Base-by-base conservation (phyloP, 1,140 invertebrate species). In the Dendroctonus ponderosae region DNA sequence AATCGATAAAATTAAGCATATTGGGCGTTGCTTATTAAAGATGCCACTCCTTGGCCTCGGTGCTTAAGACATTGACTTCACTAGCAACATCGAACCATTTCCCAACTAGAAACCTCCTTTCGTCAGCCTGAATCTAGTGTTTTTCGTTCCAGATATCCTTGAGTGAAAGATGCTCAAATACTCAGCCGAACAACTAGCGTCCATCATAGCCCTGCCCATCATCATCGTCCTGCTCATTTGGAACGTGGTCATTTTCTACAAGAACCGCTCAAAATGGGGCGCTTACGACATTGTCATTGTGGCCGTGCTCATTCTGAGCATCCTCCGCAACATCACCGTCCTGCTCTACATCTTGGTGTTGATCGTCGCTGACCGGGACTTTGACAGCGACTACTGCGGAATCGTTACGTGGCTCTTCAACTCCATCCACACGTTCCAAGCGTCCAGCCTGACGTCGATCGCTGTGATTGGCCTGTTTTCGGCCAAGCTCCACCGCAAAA, bases 391-490 rank as follows among this genome's bases (percentile, higher is more conserved):
- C 26, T 77, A 77, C 62, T 85, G 84, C 70, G 77, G 79, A 14
- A 72, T 77, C 11, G 68, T 83, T 9, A 76, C 80, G 3, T 85
- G 83, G 81, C 76, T 79, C 7, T 78, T 82, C 58, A 81, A 82
- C 15, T 79, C 83, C 4, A 75, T 80, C 4, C 79, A 84, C 64
- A 82, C 82, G 0, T 82, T 85, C 49, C 83, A 85, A 71, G 81
- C 83, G 0, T 80, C 80, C 38, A 80, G 81, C 7, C 68, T 85
- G n/a, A 77, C 82, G 0, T 83, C 84, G 0, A 73, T 85, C 43
- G 77, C 80, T 3, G 76, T 83, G 5, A 81, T 83, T 40, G 78
- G 82, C 1, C 74, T 82, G 12, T 78, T 84, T 15, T 79, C 79
- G 0, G 61, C 76, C 0, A 76, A 73, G 57, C 77, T 82, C 70